phyloP scores from a whole-genome alignment of 2,797 vertebrate genomes.

The Margarornis squamiger region DNA sequence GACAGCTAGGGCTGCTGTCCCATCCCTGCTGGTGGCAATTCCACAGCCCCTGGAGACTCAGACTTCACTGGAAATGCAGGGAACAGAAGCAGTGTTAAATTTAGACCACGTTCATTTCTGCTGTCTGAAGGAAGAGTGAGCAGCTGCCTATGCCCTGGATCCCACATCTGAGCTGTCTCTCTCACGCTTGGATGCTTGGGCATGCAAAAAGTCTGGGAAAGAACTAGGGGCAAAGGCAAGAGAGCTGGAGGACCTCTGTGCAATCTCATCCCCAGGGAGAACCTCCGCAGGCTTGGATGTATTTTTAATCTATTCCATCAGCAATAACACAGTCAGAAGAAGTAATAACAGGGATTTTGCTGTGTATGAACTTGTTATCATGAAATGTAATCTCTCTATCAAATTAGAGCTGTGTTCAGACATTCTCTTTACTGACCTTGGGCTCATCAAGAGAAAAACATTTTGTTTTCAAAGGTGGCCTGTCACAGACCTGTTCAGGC shows the following conservation, averaged over 20 bases:
- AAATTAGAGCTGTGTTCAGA: constrained; percentile 36
- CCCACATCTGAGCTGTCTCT: constrained; percentile 15
- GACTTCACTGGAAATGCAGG: background rate
- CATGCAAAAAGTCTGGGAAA: background rate
- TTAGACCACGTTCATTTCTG: background rate
- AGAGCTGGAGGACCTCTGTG: constrained; percentile 7
- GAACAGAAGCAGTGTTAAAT: background rate
- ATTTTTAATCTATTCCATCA: constrained; percentile 57
- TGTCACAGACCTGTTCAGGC: background rate
- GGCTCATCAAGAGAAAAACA: constrained; percentile 17
- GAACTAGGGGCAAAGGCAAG: background rate
- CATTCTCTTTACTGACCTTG: constrained; percentile 29
- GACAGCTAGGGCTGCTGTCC: background rate
- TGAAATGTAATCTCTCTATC: background rate
- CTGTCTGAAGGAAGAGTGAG: constrained; percentile 6
- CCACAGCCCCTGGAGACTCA: background rate
- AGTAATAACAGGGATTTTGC: constrained; percentile 38
- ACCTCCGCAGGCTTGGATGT: background rate
- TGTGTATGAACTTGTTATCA: constrained; percentile 29
- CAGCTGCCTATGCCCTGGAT: background rate
- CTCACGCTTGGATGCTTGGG: constrained; percentile 7
- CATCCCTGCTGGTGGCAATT: background rate
- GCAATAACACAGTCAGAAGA: constrained; percentile 32
- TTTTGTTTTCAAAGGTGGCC: background rate
- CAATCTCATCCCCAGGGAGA: background rate